Evolutionary conservation across 1,140 invertebrate species (phyloP).

Genomic region (Penaeus chinensis): DNA sequence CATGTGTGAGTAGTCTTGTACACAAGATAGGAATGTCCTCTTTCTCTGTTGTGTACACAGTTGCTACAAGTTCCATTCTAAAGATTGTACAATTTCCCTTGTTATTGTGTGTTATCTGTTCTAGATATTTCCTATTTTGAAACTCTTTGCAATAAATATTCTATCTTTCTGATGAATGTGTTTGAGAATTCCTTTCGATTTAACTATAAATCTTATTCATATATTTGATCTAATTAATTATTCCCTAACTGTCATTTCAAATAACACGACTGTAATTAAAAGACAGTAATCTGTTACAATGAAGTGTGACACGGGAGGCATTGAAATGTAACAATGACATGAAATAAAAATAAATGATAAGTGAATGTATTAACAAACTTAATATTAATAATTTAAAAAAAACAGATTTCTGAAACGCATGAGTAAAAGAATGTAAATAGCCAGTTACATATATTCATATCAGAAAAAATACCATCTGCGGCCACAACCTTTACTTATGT

Average conservation of each 20-base stretch:
- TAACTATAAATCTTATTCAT: no score
- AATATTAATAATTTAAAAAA: not conserved
- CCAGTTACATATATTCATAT: no score
- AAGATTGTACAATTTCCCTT: slow-evolving; percentile 49
- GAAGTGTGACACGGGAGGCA: slow-evolving; percentile 22
- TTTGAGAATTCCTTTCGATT: not conserved
- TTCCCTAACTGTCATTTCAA: no score
- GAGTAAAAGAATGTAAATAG: not conserved
- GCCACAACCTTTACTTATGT: no score
- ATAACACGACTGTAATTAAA: no score
- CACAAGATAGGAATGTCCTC: not conserved
- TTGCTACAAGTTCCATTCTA: slow-evolving; percentile 34
- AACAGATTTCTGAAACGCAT: slow-evolving; percentile 3
- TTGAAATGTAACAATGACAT: not conserved
- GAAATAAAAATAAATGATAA: not conserved
- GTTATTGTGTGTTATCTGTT: slow-evolving; percentile 57
- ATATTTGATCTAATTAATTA: no score
- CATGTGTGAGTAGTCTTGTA: slow-evolving; percentile 19
- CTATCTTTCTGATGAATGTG: slow-evolving; percentile 49
- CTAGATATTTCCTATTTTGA: slow-evolving; percentile 59
- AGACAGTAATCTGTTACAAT: not conserved
- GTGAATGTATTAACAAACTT: slow-evolving; percentile 16
- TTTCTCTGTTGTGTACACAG: slow-evolving; percentile 36
- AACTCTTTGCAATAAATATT: slow-evolving; percentile 59
- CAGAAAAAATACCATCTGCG: no score